A percentile compares a stretch with the other conserved stretches of the same genome.
phyloP scores from a whole-genome alignment of 2,113 vertebrate genomes.

The Leptosomus discolor region DNA sequence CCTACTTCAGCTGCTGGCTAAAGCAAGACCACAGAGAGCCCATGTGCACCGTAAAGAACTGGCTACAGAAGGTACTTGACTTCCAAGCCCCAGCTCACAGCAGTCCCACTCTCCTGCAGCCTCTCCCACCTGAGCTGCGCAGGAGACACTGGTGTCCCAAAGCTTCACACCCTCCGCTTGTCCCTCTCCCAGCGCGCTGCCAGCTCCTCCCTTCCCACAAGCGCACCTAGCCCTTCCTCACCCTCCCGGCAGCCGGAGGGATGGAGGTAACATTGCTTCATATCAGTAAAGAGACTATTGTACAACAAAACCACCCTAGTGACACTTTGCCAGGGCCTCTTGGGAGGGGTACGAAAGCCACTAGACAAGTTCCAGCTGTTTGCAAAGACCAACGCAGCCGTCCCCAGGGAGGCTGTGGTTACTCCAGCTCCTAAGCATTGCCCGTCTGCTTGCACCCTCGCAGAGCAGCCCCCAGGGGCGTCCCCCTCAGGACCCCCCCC shows the following conservation, averaged over 20 bases:
- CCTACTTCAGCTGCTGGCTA: fast-evolving
- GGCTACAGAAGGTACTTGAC: neutral
- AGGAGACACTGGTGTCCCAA: neutral
- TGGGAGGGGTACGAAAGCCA: neutral
- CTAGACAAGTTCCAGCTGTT: neutral
- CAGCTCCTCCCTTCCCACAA: neutral
- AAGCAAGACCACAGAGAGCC: neutral
- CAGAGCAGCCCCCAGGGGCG: neutral
- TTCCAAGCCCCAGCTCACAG: neutral
- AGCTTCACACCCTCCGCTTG: neutral
- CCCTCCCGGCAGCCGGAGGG: neutral
- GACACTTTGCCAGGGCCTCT: neutral
- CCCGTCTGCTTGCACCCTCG: fast-evolving
- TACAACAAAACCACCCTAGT: neutral
- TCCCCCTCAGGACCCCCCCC: neutral
- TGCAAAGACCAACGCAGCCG: neutral
- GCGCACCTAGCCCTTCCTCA: neutral
- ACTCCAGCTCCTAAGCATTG: neutral
- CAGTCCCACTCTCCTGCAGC: neutral
- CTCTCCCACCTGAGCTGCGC: neutral
- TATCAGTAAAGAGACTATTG: neutral
- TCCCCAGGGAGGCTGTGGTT: neutral
- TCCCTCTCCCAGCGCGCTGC: neutral
- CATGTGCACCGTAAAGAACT: fast-evolving
- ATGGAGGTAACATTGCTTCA: neutral